Evolutionary conservation across 2,113 vertebrate species (phyloP).

Genomic region (Seriola aureovittata): DNA sequence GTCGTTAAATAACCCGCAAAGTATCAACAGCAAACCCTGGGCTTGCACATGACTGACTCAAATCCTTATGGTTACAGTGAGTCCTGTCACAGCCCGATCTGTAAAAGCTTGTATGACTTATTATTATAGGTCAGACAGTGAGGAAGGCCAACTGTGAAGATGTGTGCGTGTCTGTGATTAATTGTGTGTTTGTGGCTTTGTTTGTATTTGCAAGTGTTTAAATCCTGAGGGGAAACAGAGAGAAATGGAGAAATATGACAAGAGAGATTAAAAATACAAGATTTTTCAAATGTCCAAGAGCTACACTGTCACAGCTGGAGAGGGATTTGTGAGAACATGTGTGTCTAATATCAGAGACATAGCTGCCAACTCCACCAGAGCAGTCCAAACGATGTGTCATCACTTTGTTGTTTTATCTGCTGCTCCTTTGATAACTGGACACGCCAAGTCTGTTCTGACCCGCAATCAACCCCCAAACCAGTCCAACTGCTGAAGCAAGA

Average conservation of each 20-base stretch:
- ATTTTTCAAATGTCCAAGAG: constrained; percentile 16
- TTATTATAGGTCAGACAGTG: background rate
- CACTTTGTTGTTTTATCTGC: constrained; percentile 25
- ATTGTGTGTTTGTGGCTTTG: background rate
- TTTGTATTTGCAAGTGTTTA: background rate
- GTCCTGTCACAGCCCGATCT: background rate
- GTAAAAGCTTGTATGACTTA: constrained; percentile 1
- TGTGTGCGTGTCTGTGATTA: background rate
- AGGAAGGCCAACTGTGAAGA: background rate
- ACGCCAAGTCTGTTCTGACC: constrained; percentile 53
- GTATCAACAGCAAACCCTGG: too few species aligned
- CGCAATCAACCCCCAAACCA: background rate
- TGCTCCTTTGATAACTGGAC: constrained; percentile 43
- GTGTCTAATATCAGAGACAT: constrained; percentile 37
- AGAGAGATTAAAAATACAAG: constrained; percentile 20
- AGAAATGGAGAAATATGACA: background rate
- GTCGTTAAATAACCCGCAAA: too few species aligned
- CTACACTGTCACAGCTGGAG: constrained; percentile 18
- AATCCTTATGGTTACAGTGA: background rate
- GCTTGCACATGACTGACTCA: background rate
- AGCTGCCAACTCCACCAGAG: constrained; percentile 17
- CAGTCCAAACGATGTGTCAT: constrained; percentile 46
- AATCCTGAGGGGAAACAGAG: background rate
- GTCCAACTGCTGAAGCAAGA: constrained; percentile 12
- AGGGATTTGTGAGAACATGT: constrained; percentile 54